phyloP scores from a whole-genome alignment of 1,140 invertebrate species.

The Aphis craccivora region DNA sequence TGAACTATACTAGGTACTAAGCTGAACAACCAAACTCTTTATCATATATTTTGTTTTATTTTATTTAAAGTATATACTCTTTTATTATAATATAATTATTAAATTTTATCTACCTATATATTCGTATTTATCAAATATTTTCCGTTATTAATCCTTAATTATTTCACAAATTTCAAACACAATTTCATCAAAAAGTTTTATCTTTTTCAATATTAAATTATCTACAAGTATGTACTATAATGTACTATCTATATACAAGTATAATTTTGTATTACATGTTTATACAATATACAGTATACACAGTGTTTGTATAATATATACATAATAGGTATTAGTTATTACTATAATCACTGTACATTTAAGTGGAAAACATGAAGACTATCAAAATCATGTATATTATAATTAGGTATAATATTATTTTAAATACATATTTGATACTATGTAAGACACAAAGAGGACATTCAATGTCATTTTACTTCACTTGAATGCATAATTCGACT shows the following conservation, averaged over 20 bases:
- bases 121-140: no score
- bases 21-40: background rate
- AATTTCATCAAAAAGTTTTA: no score
- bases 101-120: no score
- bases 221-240: no score
- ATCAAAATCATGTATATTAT: background rate
- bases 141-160: no score
- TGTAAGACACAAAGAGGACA: background rate
- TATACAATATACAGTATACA: background rate
- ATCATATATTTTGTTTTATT: background rate
- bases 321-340: no score
- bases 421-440: background rate
- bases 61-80: background rate
- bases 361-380: background rate
- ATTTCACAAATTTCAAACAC: no score
- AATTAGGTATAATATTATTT: background rate
- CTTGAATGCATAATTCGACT: background rate
- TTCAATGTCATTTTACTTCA: background rate
- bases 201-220: background rate
- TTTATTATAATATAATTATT: no score
- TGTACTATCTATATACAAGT: no score
- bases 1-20: background rate
- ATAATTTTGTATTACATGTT: background rate
- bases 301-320: background rate
- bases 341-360: background rate